Evolutionary conservation across 2,888 invertebrate species (phyloP), one percentile per base, ranked within the genome.

Genomic region (Trichacis sp.): DNA sequence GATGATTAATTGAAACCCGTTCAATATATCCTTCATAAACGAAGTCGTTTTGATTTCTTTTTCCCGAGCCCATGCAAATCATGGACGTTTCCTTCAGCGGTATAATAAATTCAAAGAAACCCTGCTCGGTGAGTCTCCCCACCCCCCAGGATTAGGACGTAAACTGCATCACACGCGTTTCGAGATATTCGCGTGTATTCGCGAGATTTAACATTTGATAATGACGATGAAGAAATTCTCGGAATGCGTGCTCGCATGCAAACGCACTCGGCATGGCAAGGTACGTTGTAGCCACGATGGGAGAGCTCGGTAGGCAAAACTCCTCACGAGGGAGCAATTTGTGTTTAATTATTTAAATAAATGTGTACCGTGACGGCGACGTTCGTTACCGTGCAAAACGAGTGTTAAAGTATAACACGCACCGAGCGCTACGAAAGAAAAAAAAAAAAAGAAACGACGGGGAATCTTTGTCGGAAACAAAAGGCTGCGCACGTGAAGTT

Each of bases 271-370:
- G 62, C 61, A 62, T 65, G 63, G 51, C 65, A 69, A 64, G 65
- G 61, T 55, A 43, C 57, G 42, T 60, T 53, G 48, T 68, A 42
- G 58, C 45, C 43, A 58, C 50, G 67, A 62, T 69, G 66, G 61
- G 60, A 59, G 60, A 50, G 40, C 9, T 33, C 49, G 52, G 52
- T 61, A 60, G 51, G 59, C 56, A 48, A 36, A 51, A 64, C 57
- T 64, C 49, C 46, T 58, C 50, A 52, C 55, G 62, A 54, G 57
- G 60, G 62, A 61, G 73, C 69, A 75, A 74, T 76, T 76, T 74
- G 70, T 72, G 75, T 75, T 81, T 80, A 81, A 81, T 82, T 81
- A 81, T 82, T 81, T 77, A 81, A 81, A 82, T 82, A 81, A 79
- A 80, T 72, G 76, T 76, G 73, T 71, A 65, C 73, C 75, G 75